Evolutionary conservation across 2,113 vertebrate genomes (phyloP).

Genomic region (Morone saxatilis): DNA sequence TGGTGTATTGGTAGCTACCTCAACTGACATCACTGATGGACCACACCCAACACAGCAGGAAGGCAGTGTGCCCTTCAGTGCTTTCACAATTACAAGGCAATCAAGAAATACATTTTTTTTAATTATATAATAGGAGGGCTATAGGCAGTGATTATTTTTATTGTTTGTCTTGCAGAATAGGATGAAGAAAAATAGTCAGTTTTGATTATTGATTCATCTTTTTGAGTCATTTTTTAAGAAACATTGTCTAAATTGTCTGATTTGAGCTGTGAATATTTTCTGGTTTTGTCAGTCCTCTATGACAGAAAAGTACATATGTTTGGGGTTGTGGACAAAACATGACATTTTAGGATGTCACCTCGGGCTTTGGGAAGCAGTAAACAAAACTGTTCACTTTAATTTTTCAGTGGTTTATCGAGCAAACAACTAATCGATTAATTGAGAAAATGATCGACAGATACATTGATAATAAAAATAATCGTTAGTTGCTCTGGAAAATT

Average conservation of each 20-base stretch:
- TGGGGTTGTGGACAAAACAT: not conserved
- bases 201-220: no score
- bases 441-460: no score
- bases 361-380: not conserved
- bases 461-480: not conserved
- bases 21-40: constrained; percentile 50
- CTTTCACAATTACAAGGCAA: not conserved
- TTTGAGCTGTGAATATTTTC: not conserved
- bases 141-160: not conserved
- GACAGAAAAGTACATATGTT: not conserved
- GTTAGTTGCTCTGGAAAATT: not conserved
- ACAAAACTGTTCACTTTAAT: no score
- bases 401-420: no score
- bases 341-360: not conserved
- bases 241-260: not conserved
- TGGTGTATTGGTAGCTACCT: constrained; percentile 18
- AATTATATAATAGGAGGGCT: not conserved
- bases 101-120: no score
- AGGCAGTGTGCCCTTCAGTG: not conserved
- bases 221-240: no score
- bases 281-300: not conserved
- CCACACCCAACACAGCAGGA: constrained; percentile 45
- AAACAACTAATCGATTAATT: no score
- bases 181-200: no score
- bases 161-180: not conserved